Base-by-base conservation (phyloP, 2,797 vertebrate species). In the Helostoma temminkii region DNA sequence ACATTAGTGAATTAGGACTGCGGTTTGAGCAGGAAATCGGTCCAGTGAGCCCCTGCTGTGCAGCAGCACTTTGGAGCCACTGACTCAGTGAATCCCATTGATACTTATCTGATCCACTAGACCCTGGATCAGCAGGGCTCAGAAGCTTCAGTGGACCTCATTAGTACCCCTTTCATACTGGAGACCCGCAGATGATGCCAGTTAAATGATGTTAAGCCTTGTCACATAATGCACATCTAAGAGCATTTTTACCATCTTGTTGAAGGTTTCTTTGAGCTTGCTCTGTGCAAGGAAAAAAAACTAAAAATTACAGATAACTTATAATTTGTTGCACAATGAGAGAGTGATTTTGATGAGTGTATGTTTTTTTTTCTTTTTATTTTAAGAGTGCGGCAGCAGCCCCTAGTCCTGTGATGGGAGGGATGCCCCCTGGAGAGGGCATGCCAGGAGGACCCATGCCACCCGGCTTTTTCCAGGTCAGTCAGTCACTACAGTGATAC, bases 371-470 rank as follows among this genome's bases (percentile, higher is more conserved):
- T 86, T 58, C 0, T 89, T 24, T n/a, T 62, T 4, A 14, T 83
- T 86, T 59, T 1, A 89, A 99, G 98, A 99, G 98, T 71, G 98
- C 98, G 76, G 98, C 98, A 76, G 98, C 98, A 43, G 98, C 98
- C 63, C 98, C 97, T 30, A 99, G 98, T 92, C 98, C 98, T 0
- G 97, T 99, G 90, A 96, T 99, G 92, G 98, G 97, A 91, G 98
- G 97, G 92, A 98, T 99, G 95, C 97, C 97, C 85, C 97, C 97
- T 34, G 97, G 95, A 9, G 98, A 99, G 41, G 96, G 97, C 63
- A 97, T 98, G 95, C 97, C 97, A 0, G 97, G 97, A 86, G 97
- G 97, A 88, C 97, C 97, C 52, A 98, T 99, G 94, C 98, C 98
- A 0, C 97, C 98, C 0, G 96, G 96, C 56, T 98, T 99, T 94